phyloP scores from a whole-genome alignment of 2,888 invertebrate species.

The Pammene fasciana region DNA sequence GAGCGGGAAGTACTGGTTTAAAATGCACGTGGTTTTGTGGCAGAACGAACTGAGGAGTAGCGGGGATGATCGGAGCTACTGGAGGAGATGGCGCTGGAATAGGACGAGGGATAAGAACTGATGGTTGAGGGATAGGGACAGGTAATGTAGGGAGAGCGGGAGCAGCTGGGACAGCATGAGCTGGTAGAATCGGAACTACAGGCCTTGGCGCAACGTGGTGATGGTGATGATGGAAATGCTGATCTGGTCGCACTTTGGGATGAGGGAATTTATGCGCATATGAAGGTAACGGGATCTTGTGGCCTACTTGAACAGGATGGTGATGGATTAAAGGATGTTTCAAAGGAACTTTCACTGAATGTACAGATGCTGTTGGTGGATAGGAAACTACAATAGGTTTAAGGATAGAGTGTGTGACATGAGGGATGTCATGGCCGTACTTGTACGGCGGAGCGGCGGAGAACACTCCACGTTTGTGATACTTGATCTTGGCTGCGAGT shows the following conservation, averaged over 20 bases:
- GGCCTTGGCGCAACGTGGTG: constrained; percentile 72
- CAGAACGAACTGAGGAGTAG: constrained; percentile 56
- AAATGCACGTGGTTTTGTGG: constrained; percentile 57
- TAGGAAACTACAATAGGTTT: constrained; percentile 78
- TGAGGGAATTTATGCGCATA: constrained; percentile 71
- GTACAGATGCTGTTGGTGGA: constrained; percentile 73
- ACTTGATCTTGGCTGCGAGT: constrained; percentile 59
- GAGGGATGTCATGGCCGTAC: constrained; percentile 76
- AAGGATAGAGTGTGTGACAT: constrained; percentile 74
- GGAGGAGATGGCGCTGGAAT: constrained; percentile 61
- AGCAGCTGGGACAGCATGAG: constrained; percentile 47
- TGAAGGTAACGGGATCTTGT: constrained; percentile 64
- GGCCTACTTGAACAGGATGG: constrained; percentile 68
- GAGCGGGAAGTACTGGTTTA: constrained; percentile 58
- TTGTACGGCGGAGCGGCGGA: constrained; percentile 76
- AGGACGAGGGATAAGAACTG: constrained; percentile 59
- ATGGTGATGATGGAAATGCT: constrained; percentile 76
- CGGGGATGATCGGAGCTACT: constrained; percentile 52
- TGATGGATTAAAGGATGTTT: constrained; percentile 58
- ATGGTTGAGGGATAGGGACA: constrained; percentile 57
- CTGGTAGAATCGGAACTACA: constrained; percentile 61
- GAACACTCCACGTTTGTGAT: constrained; percentile 73
- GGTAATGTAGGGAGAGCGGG: constrained; percentile 54
- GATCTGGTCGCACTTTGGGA: constrained; percentile 65
- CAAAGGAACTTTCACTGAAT: constrained; percentile 75